These are phyloP conservation scores for Argya squamiceps DNA, from an alignment of 2,797 vertebrate species.

Conservation along the genomic window DNA sequence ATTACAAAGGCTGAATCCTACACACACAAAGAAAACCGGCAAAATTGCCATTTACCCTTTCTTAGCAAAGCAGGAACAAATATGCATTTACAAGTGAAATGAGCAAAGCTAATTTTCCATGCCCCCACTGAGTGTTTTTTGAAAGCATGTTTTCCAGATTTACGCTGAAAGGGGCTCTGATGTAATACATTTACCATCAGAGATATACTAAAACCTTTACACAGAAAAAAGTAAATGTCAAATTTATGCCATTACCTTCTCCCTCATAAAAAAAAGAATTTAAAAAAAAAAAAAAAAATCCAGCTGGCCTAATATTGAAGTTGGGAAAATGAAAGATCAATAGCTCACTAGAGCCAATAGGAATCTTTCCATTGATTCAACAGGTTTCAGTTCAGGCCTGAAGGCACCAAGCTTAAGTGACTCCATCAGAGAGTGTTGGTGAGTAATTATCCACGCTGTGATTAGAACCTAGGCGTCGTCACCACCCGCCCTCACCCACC, in stretches of 20 bases:
- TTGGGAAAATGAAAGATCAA: conserved; percentile 11
- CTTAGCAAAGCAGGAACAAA: not conserved
- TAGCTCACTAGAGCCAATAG: not conserved
- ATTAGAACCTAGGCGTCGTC: not conserved
- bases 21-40: not conserved
- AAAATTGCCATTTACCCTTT: conserved; percentile 16
- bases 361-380: conserved; percentile 25
- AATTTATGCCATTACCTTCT: not conserved
- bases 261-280: not conserved
- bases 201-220: not conserved
- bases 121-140: not conserved
- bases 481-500: not conserved
- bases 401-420: conserved; percentile 50
- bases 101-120: conserved; percentile 1
- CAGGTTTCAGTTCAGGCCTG: conserved; percentile 44
- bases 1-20: not conserved
- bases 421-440: conserved; percentile 43
- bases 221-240: not conserved
- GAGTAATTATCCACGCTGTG: conserved; percentile 44
- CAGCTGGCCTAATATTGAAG: not conserved
- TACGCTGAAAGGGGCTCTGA: not conserved
- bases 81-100: not conserved
- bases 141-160: not conserved
- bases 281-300: not conserved
- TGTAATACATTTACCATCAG: not conserved